Evolutionary conservation across 2,797 vertebrate species (phyloP), one percentile per base, ranked within the genome.

Genomic region (Peromyscus attwateri): DNA sequence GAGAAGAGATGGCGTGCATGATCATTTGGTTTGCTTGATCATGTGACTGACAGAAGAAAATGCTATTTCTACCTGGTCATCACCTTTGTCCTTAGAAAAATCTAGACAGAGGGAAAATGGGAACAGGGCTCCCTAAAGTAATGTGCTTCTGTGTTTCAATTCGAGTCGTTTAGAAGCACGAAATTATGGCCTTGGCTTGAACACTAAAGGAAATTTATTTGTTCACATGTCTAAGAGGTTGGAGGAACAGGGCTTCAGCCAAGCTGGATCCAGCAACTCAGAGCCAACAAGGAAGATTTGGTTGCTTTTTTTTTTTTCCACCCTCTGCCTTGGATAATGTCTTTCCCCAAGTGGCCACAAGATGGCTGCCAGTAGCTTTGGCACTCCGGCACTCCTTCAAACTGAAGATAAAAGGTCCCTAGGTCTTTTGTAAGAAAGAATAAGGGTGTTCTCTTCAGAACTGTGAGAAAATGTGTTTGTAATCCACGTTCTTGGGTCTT

Each of bases 301-400:
- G 9, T 0, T 8, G 40, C 17, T 43, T 60, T 55, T 25, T 46
- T 46, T 46, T 46, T 46, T 46, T 4, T 4, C 43, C 43, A 43
- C 31, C 46, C 46, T 62, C 46, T 3, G 6, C 68, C 37, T 93
- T 76, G 21, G n/a, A 21, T 49, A 14, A 0, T 93, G 88, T 25
- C 55, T 17, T 97, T 96, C 95, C 66, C 7, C 14, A 25, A 8
- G 9, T 76, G 97, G 79, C 94, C 97, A 97, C 95, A 34, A 97
- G 97, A 95, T 98, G 97, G 97, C 95, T 40, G 85, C 95, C 96
- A 46, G 93, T 29, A 91, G 68, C 97, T 97, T 77, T 91, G 40
- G 7, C 23, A 6, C 71, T 11, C 4, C 71, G 8, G 6, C 52
- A 19, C 46, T n/a, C 1, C 31, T 60, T 87, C 25, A n/a, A 19